These are phyloP conservation scores for Alosa sapidissima DNA, from an alignment of 2,797 vertebrate genomes.

Conservation along the genomic window DNA sequence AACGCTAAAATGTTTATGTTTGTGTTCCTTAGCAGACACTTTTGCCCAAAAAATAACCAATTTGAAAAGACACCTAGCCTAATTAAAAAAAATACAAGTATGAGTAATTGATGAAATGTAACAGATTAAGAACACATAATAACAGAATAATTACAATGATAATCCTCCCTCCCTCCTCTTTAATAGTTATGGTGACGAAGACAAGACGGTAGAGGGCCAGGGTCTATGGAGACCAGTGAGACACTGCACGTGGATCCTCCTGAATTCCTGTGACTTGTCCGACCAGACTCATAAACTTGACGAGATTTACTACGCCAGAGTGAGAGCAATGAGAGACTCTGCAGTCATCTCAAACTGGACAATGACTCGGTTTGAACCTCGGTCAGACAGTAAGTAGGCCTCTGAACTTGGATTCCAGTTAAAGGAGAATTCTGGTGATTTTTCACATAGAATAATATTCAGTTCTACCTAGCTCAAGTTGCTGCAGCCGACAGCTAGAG, in stretches of 20 bases:
- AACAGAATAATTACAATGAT: background rate
- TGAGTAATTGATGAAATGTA: too few species aligned
- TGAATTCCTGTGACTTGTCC: slow-evolving; percentile 70
- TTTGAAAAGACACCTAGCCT: too few species aligned
- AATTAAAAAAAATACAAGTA: too few species aligned
- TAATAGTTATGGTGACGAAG: slow-evolving; percentile 69
- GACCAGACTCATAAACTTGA: slow-evolving; percentile 61
- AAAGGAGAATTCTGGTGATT: too few species aligned
- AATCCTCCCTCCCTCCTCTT: slow-evolving; percentile 25
- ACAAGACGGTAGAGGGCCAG: slow-evolving; percentile 31
- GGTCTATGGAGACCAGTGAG: slow-evolving; percentile 61
- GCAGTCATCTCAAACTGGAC: slow-evolving; percentile 62
- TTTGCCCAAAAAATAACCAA: too few species aligned
- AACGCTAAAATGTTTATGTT: too few species aligned
- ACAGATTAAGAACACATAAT: too few species aligned
- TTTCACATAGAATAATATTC: too few species aligned
- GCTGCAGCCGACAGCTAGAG: too few species aligned
- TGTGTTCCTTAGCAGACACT: too few species aligned
- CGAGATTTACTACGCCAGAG: slow-evolving; percentile 65
- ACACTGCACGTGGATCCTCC: slow-evolving; percentile 52
- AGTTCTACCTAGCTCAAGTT: too few species aligned
- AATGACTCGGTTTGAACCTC: slow-evolving; percentile 64
- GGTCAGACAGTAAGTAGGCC: slow-evolving; percentile 67
- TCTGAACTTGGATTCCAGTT: too few species aligned
- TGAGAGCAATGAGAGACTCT: slow-evolving; percentile 52